A percentile compares a stretch with the other conserved stretches of the same genome.
Evolutionary conservation across 92 coral and sea anemone genomes (phyloP).

Genomic region (Epizoanthus fatuus): DNA sequence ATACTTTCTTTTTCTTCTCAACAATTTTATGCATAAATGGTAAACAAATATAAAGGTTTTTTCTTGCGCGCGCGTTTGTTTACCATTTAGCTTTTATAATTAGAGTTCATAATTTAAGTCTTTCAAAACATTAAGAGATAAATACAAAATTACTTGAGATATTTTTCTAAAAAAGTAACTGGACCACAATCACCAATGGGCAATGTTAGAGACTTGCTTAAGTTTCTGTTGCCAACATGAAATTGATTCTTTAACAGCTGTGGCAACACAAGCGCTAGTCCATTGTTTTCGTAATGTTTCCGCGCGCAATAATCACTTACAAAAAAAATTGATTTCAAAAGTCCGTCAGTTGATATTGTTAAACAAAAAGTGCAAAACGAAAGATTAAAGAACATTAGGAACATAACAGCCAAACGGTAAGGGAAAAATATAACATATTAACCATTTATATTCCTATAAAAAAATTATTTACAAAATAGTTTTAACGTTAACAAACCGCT

Average conservation of each 20-base stretch:
- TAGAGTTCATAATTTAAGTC: no score
- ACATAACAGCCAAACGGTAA: not conserved
- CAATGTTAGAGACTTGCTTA: no score
- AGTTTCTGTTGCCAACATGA: not conserved
- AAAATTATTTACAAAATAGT: slow-evolving; percentile 8
- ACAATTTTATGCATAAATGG: no score
- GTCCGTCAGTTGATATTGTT: slow-evolving; percentile 9
- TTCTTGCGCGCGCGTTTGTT: no score
- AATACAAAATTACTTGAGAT: no score
- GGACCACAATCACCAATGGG: no score
- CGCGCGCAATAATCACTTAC: slow-evolving; percentile 14
- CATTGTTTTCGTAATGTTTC: slow-evolving; percentile 4
- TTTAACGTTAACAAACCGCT: not conserved
- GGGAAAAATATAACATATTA: not conserved
- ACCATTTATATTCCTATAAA: not conserved
- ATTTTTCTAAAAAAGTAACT: no score
- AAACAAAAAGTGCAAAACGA: slow-evolving; percentile 15
- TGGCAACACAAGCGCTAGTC: slow-evolving; percentile 2
- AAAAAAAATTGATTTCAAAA: slow-evolving; percentile 16
- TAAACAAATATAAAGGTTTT: no score
- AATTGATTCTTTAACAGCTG: slow-evolving; percentile 10
- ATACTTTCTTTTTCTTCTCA: no score
- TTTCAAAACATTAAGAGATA: no score
- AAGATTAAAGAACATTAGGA: slow-evolving; percentile 7
- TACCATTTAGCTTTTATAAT: no score